Conservation (phyloP, 2,888 invertebrate genomes). For the Apotomis capreana region DNA sequence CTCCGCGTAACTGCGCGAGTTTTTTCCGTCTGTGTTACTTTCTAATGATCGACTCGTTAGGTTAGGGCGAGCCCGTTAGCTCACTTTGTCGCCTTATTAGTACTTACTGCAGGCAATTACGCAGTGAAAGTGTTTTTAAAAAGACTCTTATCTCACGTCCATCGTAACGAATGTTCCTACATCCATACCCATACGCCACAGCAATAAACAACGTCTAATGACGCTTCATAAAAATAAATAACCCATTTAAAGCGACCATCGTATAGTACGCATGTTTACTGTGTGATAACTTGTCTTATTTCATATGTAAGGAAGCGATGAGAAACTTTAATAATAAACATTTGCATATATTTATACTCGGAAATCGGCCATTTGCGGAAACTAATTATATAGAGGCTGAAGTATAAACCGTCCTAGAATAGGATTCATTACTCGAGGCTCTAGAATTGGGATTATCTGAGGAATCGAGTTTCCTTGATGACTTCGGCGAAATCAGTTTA, state of each 20-base stretch:
- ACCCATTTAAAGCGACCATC: slow-evolving; percentile 10
- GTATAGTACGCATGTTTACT: slow-evolving; percentile 4
- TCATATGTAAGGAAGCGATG: slow-evolving; percentile 7
- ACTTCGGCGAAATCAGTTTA: slow-evolving; percentile 40
- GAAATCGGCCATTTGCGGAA: slow-evolving; percentile 15
- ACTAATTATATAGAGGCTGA: slow-evolving; percentile 14
- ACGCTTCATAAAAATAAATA: slow-evolving; percentile 28
- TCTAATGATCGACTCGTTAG: slow-evolving; percentile 52
- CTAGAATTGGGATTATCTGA: slow-evolving; percentile 14
- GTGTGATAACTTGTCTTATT: slow-evolving; percentile 10
- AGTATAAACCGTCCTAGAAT: slow-evolving; percentile 9
- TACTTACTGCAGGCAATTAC: slow-evolving; percentile 64
- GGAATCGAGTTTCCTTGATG: slow-evolving; percentile 33
- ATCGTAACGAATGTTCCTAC: slow-evolving; percentile 53
- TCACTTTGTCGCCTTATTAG: slow-evolving; percentile 63
- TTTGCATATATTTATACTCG: not conserved
- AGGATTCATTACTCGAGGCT: slow-evolving; percentile 16
- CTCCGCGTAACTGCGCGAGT: slow-evolving; percentile 57
- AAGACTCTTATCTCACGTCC: slow-evolving; percentile 60
- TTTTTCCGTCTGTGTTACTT: slow-evolving; percentile 56
- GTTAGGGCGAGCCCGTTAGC: slow-evolving; percentile 44
- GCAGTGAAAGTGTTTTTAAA: slow-evolving; percentile 72
- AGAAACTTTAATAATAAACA: slow-evolving; percentile 1
- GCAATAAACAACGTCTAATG: slow-evolving; percentile 31
- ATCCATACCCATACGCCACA: slow-evolving; percentile 34